Conservation (phyloP, 1,140 invertebrate genomes). For the Amphibalanus amphitrite region DNA sequence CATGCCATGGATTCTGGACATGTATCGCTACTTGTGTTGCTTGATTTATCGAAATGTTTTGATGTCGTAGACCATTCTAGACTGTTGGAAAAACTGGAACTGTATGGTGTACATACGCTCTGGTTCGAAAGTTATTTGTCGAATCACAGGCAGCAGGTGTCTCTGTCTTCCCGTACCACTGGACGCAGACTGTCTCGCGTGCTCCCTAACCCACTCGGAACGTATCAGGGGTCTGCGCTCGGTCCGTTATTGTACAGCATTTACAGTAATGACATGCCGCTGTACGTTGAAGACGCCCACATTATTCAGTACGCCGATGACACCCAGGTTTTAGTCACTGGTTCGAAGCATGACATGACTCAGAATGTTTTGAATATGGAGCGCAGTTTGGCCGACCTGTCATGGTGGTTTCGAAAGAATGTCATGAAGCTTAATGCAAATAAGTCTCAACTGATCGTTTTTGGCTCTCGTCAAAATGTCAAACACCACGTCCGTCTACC, state of each 20-base stretch:
- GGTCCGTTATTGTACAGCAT: neutral
- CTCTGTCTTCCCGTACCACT: neutral
- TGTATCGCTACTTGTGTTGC: neutral
- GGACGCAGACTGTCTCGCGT: neutral
- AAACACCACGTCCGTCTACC: too few species aligned
- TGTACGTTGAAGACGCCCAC: neutral
- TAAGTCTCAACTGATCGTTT: too few species aligned
- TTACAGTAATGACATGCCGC: neutral
- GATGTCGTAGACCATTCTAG: neutral
- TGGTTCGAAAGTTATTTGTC: neutral
- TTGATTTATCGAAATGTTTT: neutral
- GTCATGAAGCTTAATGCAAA: too few species aligned
- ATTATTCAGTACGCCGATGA: too few species aligned
- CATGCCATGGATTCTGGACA: neutral
- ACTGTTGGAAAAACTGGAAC: neutral
- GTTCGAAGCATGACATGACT: neutral
- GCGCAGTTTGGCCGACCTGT: neutral
- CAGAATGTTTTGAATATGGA: neutral
- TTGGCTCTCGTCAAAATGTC: too few species aligned
- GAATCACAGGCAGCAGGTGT: neutral
- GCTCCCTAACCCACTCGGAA: neutral
- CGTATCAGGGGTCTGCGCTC: neutral
- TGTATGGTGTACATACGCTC: neutral
- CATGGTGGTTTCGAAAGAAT: neutral
- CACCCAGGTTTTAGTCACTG: neutral